Base-by-base conservation (phyloP, 2,797 vertebrate genomes). In the Anolis apletophallus region DNA sequence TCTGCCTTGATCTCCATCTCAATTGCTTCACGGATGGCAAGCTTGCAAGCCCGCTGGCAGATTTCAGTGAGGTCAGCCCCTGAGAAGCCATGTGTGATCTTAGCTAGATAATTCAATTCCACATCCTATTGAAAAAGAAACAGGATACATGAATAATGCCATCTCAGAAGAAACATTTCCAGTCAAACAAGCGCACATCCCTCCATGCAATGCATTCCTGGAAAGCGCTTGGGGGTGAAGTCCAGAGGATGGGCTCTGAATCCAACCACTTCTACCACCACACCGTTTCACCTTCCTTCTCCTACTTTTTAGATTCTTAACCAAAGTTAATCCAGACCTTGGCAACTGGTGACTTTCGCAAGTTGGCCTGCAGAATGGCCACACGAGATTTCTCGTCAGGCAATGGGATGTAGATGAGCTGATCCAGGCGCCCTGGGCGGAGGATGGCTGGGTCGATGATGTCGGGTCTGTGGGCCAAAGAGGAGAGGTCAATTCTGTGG, bases 51-150 rank as follows among this genome's bases (percentile, higher is more conserved):
- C 3, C 97, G 94, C 90, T 97, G 97, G 86, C 97, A 97, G 91
- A 97, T 97, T 94, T 97, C 97, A 1, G 96, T 97, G 89, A 97
- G 95, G 91, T 97, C 97, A 0, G 97, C 97, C 75, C 97, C 96
- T 0, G 96, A 97, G 94, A 97, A 97, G 26, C 97, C 97, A 0
- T 97, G 96, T 4, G 97, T 97, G 85, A 97, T 97, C 80, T 94
- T 89, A 34, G 97, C 95, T 75, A 97, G 94, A 88, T 96, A 96
- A 4, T 91, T 90, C 90, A 96, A 91, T 69, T 97, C 93, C 81
- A 97, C 96, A n/a, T 96, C 96, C 97, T 97, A 80, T 46, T 59
- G 4, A 75, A 76, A 75, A 46, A 57, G 1, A 55, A 14, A 73
- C 14, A 3, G 32, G 16, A 6, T 54, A 26, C 3, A 21, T 2